Evolutionary conservation across 30 jellyfish, hydroid and myxozoan genomes (phyloP), one percentile per base, ranked within the genome.

Genomic region (Hydractinia echinata): DNA sequence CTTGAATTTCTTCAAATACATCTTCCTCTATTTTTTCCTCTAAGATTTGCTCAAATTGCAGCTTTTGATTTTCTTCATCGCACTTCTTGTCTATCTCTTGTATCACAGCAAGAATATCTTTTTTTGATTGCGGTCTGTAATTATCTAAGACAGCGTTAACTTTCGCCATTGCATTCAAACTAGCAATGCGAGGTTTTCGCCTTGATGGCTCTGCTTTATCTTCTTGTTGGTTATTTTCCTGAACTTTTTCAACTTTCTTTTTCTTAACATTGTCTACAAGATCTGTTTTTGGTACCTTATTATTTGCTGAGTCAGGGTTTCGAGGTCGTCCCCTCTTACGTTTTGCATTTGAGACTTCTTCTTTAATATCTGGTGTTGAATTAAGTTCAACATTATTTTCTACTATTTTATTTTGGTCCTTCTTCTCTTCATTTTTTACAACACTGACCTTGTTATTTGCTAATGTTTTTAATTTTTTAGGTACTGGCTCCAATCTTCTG

Each of bases 101-200:
- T 44, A 64, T 64, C 74, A n/a, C 51, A n/a, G 19, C 74, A 44
- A n/a, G 74, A n/a, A 64, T 64, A n/a, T 64, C 74, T 13, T 51
- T 64, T 64, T 64, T 64, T n/a, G 74, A 11, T 11, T 51, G 53
- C 51, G 54, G 18, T 8, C 85, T 79, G 15, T 76, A 76, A 76
- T 20, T 21, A 8, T 93, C 96, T 69, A 93, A 73, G 7, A 93
- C 99, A 16, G 99, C 99, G 72, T 93, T 93, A 10, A 93, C 99
- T 81, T 93, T 93, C 14, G 99, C 99, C 19, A 93, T 67, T 18
- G 99, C 99, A 61, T 93, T 93, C 72, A 93, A 79, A 79, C 99
- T 84, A 5, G 99, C 99, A 96, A 93, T 93, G 20, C 99, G 77
- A 60, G 96, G 99, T 13, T 79, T 83, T 62, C 99, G 69, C 9